Evolutionary conservation across 1,140 invertebrate species (phyloP).

Genomic region (Bombus affinis): DNA sequence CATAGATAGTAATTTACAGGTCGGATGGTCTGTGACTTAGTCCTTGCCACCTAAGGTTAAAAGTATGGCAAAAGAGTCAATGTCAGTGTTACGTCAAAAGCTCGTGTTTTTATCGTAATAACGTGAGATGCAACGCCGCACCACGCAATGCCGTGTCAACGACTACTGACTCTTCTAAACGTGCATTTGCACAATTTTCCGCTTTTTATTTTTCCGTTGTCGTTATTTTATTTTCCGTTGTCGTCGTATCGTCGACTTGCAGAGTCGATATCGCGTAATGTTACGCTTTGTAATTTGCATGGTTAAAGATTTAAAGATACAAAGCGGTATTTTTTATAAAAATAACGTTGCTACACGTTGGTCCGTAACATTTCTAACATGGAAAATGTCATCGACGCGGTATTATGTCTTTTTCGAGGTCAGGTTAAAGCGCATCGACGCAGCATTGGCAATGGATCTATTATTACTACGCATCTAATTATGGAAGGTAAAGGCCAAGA

Average conservation of each 20-base stretch:
- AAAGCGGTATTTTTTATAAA: background rate
- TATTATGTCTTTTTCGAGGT: background rate
- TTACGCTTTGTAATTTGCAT: too few species aligned
- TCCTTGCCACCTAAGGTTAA: conserved; percentile 15
- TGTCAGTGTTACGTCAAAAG: conserved; percentile 27
- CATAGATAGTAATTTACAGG: conserved; percentile 2
- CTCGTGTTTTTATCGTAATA: conserved; percentile 1
- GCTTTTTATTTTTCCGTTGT: too few species aligned
- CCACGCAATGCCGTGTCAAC: background rate
- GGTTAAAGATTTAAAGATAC: too few species aligned
- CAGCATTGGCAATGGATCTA: background rate
- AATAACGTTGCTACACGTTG: background rate
- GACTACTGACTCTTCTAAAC: conserved; percentile 6
- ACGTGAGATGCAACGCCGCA: too few species aligned
- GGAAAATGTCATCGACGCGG: background rate
- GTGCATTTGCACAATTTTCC: too few species aligned
- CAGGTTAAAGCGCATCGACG: background rate
- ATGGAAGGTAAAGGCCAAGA: background rate
- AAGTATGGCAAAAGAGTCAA: background rate
- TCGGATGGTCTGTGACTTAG: background rate
- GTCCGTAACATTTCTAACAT: background rate
- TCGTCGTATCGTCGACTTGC: too few species aligned
- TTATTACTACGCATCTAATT: background rate
- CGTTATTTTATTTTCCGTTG: too few species aligned
- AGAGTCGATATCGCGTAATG: too few species aligned